Evolutionary conservation across 2,113 vertebrate genomes (phyloP).

Genomic region (Ibidorhyncha struthersii): DNA sequence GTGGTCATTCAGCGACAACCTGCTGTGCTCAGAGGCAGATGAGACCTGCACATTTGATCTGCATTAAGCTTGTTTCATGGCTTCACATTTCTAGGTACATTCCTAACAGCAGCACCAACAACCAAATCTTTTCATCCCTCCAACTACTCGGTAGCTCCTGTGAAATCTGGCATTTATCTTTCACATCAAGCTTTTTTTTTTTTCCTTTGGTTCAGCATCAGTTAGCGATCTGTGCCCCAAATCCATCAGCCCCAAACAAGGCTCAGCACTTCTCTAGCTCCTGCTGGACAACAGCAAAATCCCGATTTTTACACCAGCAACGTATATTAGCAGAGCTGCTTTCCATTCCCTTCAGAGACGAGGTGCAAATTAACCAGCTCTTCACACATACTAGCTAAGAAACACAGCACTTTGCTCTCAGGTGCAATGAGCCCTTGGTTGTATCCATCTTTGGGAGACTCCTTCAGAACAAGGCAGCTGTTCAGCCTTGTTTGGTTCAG

Average conservation of each 20-base stretch:
- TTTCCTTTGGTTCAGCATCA: not conserved
- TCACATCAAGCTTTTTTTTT: not conserved
- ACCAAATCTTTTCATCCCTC: slow-evolving; percentile 17
- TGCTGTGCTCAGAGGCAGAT: slow-evolving; percentile 45
- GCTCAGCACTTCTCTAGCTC: not conserved
- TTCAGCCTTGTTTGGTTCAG: not conserved
- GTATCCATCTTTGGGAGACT: not conserved
- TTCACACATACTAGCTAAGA: not conserved
- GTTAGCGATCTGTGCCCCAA: not conserved
- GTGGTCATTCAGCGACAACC: slow-evolving; percentile 8
- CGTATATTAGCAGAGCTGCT: not conserved
- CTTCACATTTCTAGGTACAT: not conserved
- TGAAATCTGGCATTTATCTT: not conserved
- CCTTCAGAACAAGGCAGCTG: not conserved
- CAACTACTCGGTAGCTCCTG: not conserved
- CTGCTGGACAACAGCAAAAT: not conserved
- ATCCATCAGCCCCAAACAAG: not conserved
- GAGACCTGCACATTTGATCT: slow-evolving; percentile 35
- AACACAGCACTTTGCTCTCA: not conserved
- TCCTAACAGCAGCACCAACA: not conserved
- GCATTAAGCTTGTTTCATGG: not conserved
- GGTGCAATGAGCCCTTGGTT: not conserved
- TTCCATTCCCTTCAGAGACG: not conserved
- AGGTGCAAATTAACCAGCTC: slow-evolving; percentile 37
- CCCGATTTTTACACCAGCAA: not conserved